Percentiles rank a stretch among this genome's conserved stretches.
Conservation (phyloP, 2,113 vertebrate genomes). For the Zosterops lateralis region DNA sequence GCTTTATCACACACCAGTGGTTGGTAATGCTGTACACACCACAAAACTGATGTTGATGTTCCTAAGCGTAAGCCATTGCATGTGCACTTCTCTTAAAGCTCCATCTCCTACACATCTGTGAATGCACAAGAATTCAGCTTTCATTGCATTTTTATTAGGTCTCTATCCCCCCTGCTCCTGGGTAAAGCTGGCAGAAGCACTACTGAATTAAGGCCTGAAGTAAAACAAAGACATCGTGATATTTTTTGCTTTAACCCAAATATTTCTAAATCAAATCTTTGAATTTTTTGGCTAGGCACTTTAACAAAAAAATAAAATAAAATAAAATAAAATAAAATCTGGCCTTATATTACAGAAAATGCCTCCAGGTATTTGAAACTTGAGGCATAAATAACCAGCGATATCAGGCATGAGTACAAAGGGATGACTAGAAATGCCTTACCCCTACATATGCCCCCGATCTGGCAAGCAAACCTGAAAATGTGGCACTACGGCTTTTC, state of each 20-base stretch:
- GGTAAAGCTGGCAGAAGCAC: not conserved
- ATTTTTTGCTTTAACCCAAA: not conserved
- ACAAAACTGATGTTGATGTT: not conserved
- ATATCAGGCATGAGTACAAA: not conserved
- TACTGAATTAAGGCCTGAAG: not conserved
- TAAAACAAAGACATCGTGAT: not conserved
- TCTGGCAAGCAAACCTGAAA: not conserved
- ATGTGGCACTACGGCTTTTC: not conserved
- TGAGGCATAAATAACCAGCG: not conserved
- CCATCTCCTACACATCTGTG: not conserved
- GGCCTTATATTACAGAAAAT: not conserved
- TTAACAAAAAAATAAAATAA: not conserved
- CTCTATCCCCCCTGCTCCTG: not conserved
- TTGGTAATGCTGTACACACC: not conserved
- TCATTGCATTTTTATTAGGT: not conserved
- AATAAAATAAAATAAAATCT: not conserved
- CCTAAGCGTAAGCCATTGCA: not conserved
- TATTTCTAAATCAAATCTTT: not conserved
- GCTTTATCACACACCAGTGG: not conserved
- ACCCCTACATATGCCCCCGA: not conserved
- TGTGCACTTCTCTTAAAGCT: not conserved
- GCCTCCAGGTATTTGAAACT: not conserved
- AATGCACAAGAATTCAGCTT: not conserved
- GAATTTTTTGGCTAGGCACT: not conserved
- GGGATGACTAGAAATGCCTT: not conserved